Base-by-base conservation (phyloP, 1,140 invertebrate genomes). In the Listronotus bonariensis region DNA sequence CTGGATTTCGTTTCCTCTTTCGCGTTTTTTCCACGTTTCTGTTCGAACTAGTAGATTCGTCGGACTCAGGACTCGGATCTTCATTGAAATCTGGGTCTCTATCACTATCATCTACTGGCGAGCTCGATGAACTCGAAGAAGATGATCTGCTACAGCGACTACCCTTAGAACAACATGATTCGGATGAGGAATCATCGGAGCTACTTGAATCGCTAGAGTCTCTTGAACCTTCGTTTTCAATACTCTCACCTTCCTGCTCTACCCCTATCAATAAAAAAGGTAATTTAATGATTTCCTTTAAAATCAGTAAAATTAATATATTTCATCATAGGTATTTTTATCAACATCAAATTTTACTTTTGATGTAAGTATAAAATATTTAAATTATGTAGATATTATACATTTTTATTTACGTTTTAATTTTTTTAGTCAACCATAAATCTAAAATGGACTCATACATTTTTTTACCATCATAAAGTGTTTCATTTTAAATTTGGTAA, bases 21-120 rank as follows among this genome's bases (percentile, higher is more conserved):
- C 31, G 17, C 40, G 40, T 41, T 41, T 53, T 10, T 14, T 14
- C 32, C 11, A 12, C 31, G 31, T 18, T 32, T 26, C 20, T 26
- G 20, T 26, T 26, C 20, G 20, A 26, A 56, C 14, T 59, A 46
- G 42, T 59, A 26, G 43, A 59, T 45, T 32, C 20, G 56, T 46
- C 43, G 54, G 54, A 40, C 38, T 40, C 38, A 14, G 10, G 38
- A 40, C n/a, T 40, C n/a, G 20, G 20, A 26, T 40, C 38, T 10
- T 40, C n/a, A 40, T 40, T 14, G 38, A 40, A 40, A 40, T 40
- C 38, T 14, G 38, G 38, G 38, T 40, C 38, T 40, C 38, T 40
- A 14, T 40, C 38, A 40, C 38, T 40, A 14, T 40, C 38, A 40
- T 40, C 38, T 14, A 40, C 38, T 40, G 38, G 38, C n/a, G 38